Percentiles rank a stretch among this genome's conserved stretches.
phyloP scores from a whole-genome alignment of 2,888 invertebrate genomes.

The Nasonovia ribisnigri region DNA sequence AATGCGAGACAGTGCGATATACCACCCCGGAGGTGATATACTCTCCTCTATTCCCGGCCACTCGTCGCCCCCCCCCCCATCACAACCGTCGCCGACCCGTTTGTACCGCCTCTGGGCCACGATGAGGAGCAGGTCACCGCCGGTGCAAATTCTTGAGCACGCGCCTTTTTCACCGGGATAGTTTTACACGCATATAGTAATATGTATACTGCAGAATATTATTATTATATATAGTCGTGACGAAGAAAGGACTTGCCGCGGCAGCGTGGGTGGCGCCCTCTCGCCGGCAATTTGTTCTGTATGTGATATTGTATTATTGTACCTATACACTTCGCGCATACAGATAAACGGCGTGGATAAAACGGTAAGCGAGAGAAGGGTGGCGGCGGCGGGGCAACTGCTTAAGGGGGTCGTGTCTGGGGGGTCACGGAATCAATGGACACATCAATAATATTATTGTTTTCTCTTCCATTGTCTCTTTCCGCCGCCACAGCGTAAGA shows the following conservation, averaged over 20 bases:
- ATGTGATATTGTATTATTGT: neutral
- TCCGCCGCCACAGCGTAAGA: neutral
- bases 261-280: conserved; percentile 45
- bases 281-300: conserved; percentile 34
- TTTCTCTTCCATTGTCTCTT: conserved; percentile 45
- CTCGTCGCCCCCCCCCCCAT: neutral
- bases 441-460: conserved; percentile 53
- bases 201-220: neutral
- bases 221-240: neutral
- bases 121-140: neutral
- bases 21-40: neutral
- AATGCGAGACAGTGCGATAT: neutral
- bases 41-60: neutral
- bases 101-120: neutral
- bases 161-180: neutral
- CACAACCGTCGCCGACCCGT: neutral
- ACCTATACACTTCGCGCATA: neutral
- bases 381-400: neutral
- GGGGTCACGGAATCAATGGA: conserved; percentile 45
- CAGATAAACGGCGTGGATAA: neutral
- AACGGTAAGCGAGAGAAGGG: too few relatives aligned
- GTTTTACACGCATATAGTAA: neutral
- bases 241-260: neutral
- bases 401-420: conserved; percentile 22
- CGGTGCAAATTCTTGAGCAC: conserved; percentile 40